These are phyloP conservation scores for Fragum fragum DNA, from an alignment of 2,888 invertebrate species.

Conservation along the genomic window DNA sequence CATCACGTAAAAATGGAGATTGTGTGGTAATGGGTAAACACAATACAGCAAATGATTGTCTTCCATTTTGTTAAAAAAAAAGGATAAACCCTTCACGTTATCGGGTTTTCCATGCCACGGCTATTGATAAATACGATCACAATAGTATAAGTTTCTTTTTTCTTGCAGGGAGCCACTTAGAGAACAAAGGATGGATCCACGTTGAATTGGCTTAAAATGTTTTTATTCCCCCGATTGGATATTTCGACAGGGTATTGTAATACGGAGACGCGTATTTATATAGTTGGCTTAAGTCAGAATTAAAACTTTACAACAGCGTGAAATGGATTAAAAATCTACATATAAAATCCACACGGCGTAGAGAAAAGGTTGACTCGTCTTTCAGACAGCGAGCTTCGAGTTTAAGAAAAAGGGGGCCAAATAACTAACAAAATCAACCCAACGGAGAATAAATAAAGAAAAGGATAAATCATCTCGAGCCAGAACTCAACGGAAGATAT, in stretches of 20 bases:
- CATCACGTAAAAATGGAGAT: too few species aligned
- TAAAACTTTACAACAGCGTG: neutral
- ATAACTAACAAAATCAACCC: neutral
- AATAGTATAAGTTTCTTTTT: slow-evolving; percentile 6
- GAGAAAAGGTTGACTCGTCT: too few species aligned
- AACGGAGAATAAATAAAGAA: neutral
- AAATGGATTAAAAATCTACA: slow-evolving; percentile 3
- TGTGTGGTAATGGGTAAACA: too few species aligned
- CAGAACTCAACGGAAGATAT: neutral
- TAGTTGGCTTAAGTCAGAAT: neutral
- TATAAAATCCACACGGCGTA: too few species aligned
- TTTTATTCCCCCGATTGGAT: neutral
- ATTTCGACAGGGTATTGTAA: slow-evolving; percentile 1
- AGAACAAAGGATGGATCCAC: neutral
- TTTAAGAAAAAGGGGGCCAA: neutral
- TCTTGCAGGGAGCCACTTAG: slow-evolving; percentile 3
- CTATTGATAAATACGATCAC: neutral
- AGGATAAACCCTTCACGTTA: too few species aligned
- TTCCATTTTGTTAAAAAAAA: too few species aligned
- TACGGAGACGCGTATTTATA: neutral
- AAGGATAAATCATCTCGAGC: neutral
- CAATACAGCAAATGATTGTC: too few species aligned
- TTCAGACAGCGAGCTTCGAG: too few species aligned
- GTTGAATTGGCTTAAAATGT: neutral
- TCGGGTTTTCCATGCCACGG: neutral